Evolutionary conservation across 2,797 vertebrate species (phyloP).

Genomic region (Liparis tanakae): DNA sequence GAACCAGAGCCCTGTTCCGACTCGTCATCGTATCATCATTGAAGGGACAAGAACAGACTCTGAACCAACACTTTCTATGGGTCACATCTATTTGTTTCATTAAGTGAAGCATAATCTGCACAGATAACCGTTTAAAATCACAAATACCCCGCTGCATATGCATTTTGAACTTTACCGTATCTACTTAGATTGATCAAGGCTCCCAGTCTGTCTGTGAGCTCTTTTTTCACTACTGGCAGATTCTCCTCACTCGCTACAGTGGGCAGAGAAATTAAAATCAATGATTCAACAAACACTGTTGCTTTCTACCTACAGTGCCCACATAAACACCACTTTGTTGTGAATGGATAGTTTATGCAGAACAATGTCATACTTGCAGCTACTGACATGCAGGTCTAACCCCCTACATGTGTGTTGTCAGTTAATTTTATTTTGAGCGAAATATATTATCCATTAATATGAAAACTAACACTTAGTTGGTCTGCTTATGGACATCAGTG

Average conservation of each 20-base stretch:
- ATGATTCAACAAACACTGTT: neutral
- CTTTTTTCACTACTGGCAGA: no score
- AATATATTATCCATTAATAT: neutral
- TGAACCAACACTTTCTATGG: neutral
- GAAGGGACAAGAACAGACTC: slow-evolving; percentile 46
- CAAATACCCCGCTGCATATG: no score
- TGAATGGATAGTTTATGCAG: neutral
- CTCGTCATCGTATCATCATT: slow-evolving; percentile 83
- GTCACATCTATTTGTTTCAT: no score
- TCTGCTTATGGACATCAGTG: no score
- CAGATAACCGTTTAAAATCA: no score
- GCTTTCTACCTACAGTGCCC: neutral
- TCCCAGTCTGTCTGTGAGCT: no score
- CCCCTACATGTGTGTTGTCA: neutral
- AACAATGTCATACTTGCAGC: neutral
- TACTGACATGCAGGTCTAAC: neutral
- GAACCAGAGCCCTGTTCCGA: slow-evolving; percentile 70
- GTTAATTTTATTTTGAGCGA: neutral
- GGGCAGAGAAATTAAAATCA: neutral
- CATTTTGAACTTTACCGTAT: no score
- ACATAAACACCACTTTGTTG: neutral
- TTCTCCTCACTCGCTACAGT: no score
- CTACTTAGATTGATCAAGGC: no score
- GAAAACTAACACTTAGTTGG: slow-evolving; percentile 36
- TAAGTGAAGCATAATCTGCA: no score